Evolutionary conservation across 2,113 vertebrate species (phyloP).

Genomic region (Heteronetta atricapilla): DNA sequence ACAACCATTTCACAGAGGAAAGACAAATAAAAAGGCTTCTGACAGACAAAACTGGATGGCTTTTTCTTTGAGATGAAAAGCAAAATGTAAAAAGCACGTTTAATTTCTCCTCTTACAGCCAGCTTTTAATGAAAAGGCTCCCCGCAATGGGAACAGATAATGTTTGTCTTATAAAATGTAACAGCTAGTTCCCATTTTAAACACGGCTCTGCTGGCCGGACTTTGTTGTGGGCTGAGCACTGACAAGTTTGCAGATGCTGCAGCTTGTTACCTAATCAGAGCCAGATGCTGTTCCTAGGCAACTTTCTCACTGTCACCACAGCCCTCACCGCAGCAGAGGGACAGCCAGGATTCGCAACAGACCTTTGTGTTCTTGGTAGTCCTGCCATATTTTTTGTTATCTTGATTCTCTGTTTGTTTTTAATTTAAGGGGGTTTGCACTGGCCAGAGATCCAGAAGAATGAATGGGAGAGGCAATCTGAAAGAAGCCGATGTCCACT

Average conservation of each 20-base stretch:
- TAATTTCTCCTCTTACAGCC: constrained; percentile 67
- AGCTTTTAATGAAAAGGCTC: constrained; percentile 68
- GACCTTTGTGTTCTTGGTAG: background rate
- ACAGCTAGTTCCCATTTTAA: constrained; percentile 59
- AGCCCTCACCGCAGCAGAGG: background rate
- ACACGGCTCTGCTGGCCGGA: constrained; percentile 21
- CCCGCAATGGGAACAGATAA: constrained; percentile 72
- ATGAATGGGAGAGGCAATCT: background rate
- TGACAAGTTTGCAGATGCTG: constrained; percentile 63
- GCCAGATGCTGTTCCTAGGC: constrained; percentile 42
- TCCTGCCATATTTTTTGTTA: background rate
- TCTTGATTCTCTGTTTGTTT: constrained; percentile 26
- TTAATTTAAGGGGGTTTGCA: constrained; percentile 5
- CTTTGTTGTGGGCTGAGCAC: constrained; percentile 55
- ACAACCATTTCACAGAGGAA: background rate
- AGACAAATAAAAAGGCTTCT: constrained; percentile 22
- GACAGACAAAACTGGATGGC: background rate
- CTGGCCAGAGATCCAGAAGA: background rate
- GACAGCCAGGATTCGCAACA: background rate
- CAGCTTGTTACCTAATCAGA: constrained; percentile 61
- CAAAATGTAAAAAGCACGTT: constrained; percentile 66
- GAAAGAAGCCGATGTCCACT: constrained; percentile 2
- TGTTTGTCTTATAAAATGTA: constrained; percentile 71
- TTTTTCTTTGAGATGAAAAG: constrained; percentile 61
- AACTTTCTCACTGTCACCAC: constrained; percentile 1